These are phyloP conservation scores for Muscina levida DNA, from an alignment of 2,888 invertebrate genomes.

Conservation along the genomic window DNA sequence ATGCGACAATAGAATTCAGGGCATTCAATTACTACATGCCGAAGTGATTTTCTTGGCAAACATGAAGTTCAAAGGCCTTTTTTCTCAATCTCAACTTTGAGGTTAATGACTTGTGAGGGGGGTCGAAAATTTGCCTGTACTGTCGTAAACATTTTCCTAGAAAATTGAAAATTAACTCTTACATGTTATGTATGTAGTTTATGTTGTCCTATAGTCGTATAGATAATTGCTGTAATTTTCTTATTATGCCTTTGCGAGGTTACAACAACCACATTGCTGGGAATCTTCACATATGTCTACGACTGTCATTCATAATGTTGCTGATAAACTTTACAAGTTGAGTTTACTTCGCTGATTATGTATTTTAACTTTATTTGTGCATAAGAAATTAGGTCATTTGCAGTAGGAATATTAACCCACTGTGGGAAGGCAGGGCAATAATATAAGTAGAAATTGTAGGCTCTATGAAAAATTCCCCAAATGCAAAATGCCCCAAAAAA, in stretches of 20 bases:
- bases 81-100: too few species aligned
- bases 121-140: not conserved
- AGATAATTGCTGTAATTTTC: constrained; percentile 29
- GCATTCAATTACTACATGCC: too few species aligned
- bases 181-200: too few species aligned
- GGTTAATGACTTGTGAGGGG: not conserved
- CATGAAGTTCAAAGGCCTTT: too few species aligned
- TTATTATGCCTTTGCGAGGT: constrained; percentile 1
- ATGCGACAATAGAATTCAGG: too few species aligned
- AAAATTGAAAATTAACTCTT: too few species aligned
- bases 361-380: constrained; percentile 26
- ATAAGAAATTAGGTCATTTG: constrained; percentile 27
- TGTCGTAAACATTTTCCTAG: too few species aligned
- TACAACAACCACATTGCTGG: not conserved
- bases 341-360: constrained; percentile 14
- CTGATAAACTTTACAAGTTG: constrained; percentile 20
- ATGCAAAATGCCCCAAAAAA: too few species aligned
- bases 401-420: not conserved
- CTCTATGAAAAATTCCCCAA: too few species aligned
- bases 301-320: not conserved
- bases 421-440: not conserved
- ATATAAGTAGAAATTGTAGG: too few species aligned
- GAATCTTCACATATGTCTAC: constrained; percentile 15
- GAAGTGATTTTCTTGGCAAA: too few species aligned
- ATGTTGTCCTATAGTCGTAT: too few species aligned